Evolutionary conservation across 1,140 invertebrate genomes (phyloP), one percentile per base, ranked within the genome.

Genomic region (Drosophila elegans): DNA sequence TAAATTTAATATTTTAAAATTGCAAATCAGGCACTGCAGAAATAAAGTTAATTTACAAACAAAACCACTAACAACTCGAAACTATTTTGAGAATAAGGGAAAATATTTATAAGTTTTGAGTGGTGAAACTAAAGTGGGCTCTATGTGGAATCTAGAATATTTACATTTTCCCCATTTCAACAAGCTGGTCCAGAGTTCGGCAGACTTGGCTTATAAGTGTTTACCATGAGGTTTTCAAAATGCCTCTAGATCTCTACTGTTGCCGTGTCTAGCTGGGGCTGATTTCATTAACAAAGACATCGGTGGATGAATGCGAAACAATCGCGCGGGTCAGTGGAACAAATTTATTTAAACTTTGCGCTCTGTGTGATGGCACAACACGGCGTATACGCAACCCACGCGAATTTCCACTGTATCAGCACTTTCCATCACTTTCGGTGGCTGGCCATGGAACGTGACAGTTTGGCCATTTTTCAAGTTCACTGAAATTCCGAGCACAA

Each of bases 391-490:
- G 68, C 80, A 67, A 81, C 73, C 63, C 62, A 51, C 56, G 60
- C 59, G 67, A 66, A 51, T 80, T 55, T 55, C 38, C 29, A 45
- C 66, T 62, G 60, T 59, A 77, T 85, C 81, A 85, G 62, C 73
- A 56, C 42, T 79, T 84, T 72, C 16, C 53, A 63, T 68, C 79
- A 56, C 61, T 71, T 64, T 41, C 51, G 32, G 41, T 72, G 67
- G 66, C 66, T 56, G 60, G 41, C 71, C 36, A 49, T 72, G 81
- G 81, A 42, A 84, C 81, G 81, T 84, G 83, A 86, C 83, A 83
- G 51, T 76, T 86, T 59, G 59, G 66, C 78, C 49, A 86, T 86
- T 88, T 83, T 78, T 88, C 79, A 86, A 76, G 62, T 79, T 49
- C 56, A 69, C 62, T 32, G 51, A 48, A 64, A 59, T 44, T 38